Percentiles rank a stretch among this genome's conserved stretches.
Evolutionary conservation across 2,797 vertebrate genomes (phyloP).

Genomic region (Eulemur mongoz): DNA sequence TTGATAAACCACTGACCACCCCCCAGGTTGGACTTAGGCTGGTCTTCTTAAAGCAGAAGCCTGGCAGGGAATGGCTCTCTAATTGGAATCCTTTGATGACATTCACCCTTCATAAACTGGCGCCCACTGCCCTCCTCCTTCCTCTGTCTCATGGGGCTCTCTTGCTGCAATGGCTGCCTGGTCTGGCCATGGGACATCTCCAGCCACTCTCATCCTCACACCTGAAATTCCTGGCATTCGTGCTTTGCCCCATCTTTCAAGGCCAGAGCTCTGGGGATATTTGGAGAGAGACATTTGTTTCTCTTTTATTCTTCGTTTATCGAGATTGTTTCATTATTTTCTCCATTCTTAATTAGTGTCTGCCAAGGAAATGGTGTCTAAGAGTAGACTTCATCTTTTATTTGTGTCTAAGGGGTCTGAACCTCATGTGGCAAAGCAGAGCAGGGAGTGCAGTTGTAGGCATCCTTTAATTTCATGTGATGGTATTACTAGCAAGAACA

Average conservation of each 20-base stretch:
- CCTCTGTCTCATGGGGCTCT: background rate
- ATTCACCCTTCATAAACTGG: background rate
- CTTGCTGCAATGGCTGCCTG: background rate
- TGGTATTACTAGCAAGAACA: background rate
- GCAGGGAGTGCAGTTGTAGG: background rate
- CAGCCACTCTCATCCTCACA: background rate
- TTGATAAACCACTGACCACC: background rate
- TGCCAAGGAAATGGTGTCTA: conserved; percentile 11
- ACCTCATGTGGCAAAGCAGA: background rate
- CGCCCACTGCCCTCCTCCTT: background rate
- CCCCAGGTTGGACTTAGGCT: background rate
- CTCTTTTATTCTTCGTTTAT: background rate
- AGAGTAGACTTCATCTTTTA: background rate
- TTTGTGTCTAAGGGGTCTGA: background rate
- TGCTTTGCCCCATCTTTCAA: background rate
- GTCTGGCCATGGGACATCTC: background rate
- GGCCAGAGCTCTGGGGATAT: background rate
- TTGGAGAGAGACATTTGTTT: background rate
- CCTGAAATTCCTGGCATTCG: background rate
- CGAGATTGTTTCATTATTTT: background rate
- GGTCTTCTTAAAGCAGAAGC: background rate
- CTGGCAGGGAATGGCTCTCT: background rate
- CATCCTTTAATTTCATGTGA: conserved; percentile 2
- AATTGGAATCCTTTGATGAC: background rate
- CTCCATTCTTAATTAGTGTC: background rate